Conservation (phyloP, 92 coral and sea anemone genomes). For the Nematostella vectensis region DNA sequence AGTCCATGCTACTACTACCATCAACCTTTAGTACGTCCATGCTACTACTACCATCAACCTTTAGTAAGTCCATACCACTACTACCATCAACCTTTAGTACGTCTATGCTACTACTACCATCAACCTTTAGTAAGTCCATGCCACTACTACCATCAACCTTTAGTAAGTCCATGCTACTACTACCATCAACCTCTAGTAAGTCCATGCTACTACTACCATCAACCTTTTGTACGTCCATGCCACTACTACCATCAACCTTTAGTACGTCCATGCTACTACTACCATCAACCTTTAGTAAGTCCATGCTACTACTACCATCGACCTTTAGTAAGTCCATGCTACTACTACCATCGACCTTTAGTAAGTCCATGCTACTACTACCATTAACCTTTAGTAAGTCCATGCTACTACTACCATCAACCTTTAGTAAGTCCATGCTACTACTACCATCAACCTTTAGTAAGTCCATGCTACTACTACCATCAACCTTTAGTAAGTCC, state of each 20-base stretch:
- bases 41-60: constrained; percentile 78
- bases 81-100: constrained; percentile 6
- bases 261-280: constrained; percentile 35
- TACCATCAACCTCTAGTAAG: too few species aligned
- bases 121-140: background rate
- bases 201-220: too few species aligned
- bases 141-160: too few species aligned
- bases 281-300: constrained; percentile 45
- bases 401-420: too few species aligned
- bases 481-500: too few species aligned
- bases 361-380: background rate
- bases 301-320: constrained; percentile 78
- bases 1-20: constrained; percentile 43
- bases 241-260: constrained; percentile 46
- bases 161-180: too few species aligned
- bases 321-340: constrained; percentile 21
- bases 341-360: constrained; percentile 4
- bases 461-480: too few species aligned
- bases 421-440: too few species aligned
- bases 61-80: constrained; percentile 11
- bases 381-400: background rate
- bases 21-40: constrained; percentile 40
- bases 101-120: background rate
- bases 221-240: too few species aligned
- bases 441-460: too few species aligned